Evolutionary conservation across 2,113 vertebrate genomes (phyloP).

Genomic region (Phalacrocorax pelagicus): DNA sequence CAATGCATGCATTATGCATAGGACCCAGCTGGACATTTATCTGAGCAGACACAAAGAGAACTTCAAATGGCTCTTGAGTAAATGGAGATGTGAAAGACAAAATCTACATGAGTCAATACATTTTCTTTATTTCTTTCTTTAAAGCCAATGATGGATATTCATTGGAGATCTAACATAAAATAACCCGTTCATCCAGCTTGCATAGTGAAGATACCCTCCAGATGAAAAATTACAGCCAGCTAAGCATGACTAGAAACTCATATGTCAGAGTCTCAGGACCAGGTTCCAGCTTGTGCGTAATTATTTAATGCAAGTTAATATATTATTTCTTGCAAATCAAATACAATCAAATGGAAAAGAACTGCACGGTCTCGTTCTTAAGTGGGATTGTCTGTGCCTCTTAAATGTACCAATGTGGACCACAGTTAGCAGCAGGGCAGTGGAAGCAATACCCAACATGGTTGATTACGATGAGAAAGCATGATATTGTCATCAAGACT

Average conservation of each 20-base stretch:
- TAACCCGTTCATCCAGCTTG: background rate
- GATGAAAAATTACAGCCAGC: constrained; percentile 34
- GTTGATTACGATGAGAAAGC: background rate
- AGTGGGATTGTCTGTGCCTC: background rate
- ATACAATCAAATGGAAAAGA: background rate
- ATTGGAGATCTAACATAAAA: constrained; percentile 11
- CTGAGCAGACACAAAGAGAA: background rate
- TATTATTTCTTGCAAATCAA: constrained; percentile 18
- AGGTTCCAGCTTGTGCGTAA: background rate
- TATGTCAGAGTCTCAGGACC: background rate
- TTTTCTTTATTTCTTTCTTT: constrained; percentile 27
- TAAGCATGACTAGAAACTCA: background rate
- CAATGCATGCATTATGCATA: background rate
- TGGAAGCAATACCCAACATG: background rate
- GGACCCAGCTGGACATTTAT: background rate
- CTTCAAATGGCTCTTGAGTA: constrained; percentile 3
- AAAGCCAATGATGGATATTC: background rate
- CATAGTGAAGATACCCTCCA: background rate
- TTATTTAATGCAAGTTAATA: constrained; percentile 18
- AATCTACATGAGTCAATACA: background rate
- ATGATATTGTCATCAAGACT: background rate
- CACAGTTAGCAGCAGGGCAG: background rate
- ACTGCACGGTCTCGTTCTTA: background rate
- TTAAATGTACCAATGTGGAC: background rate
- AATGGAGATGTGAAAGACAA: background rate